Evolutionary conservation across 1,140 invertebrate genomes (phyloP).

Genomic region (Branchinecta lynchi): DNA sequence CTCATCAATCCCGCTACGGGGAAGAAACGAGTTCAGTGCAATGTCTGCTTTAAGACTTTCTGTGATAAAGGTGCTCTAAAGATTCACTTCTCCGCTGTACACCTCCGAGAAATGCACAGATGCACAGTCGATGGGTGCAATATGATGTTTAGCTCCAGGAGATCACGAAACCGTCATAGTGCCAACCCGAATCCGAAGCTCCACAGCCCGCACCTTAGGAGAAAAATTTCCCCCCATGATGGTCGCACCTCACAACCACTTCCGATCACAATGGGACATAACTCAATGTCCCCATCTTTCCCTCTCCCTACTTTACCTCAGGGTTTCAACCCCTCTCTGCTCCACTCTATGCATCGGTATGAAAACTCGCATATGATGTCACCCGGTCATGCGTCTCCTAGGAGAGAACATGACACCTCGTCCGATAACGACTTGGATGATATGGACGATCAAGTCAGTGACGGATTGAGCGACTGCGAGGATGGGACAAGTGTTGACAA

Average conservation of each 20-base stretch:
- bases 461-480: constrained; percentile 38
- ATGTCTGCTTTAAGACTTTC: constrained; percentile 95
- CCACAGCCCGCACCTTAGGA: constrained; percentile 78
- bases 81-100: constrained; percentile 98
- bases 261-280: constrained; percentile 11
- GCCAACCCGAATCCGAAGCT: constrained; percentile 97
- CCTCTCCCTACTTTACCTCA: not conserved
- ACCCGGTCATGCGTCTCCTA: not conserved
- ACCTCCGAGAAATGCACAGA: constrained; percentile 96
- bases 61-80: constrained; percentile 99
- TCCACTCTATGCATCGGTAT: not conserved
- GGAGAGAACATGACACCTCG: constrained; percentile 13
- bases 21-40: constrained; percentile 94
- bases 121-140: constrained; percentile 97
- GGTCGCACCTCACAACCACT: constrained; percentile 45
- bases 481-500: constrained; percentile 46
- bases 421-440: constrained; percentile 37
- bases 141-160: constrained; percentile 96
- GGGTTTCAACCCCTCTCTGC: not conserved
- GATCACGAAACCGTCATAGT: constrained; percentile 88
- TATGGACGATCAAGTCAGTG: constrained; percentile 38
- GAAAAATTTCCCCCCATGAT: constrained; percentile 84
- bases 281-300: not conserved
- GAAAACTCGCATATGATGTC: constrained; percentile 13
- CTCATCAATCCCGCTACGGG: constrained; percentile 80